phyloP scores from a whole-genome alignment of 2,113 vertebrate genomes.

The Erpornis zantholeuca region DNA sequence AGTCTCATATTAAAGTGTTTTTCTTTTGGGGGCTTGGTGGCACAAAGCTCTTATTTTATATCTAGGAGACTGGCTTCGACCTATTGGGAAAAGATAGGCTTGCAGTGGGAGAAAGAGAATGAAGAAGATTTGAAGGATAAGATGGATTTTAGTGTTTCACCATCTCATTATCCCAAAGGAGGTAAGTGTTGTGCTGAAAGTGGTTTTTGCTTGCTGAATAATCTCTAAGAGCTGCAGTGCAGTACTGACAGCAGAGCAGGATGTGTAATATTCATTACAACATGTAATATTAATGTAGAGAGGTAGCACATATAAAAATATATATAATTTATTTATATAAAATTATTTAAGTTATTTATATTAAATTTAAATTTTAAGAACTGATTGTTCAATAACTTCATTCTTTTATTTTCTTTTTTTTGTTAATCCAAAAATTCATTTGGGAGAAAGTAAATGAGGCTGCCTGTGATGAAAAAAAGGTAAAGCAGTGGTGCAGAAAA shows the following conservation, averaged over 20 bases:
- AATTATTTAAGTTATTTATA: not conserved
- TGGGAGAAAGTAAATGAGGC: not conserved
- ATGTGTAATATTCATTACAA: not conserved
- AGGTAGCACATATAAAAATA: not conserved
- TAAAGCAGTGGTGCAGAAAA: not conserved
- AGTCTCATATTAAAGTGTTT: not conserved
- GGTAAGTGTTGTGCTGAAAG: slow-evolving; percentile 69
- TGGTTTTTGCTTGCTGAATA: not conserved
- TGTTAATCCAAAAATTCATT: not conserved
- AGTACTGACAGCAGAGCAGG: not conserved
- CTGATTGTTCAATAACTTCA: not conserved
- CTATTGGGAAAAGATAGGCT: slow-evolving; percentile 86
- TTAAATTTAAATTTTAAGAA: not conserved
- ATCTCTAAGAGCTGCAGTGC: not conserved
- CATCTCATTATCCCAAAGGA: slow-evolving; percentile 80
- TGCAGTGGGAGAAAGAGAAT: slow-evolving; percentile 95
- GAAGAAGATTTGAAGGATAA: slow-evolving; percentile 95
- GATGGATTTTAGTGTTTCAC: slow-evolving; percentile 83
- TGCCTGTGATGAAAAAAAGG: not conserved
- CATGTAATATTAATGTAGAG: not conserved
- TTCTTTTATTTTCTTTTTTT: not conserved
- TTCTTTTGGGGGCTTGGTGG: not conserved
- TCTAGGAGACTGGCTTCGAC: slow-evolving; percentile 78
- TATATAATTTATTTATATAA: not conserved
- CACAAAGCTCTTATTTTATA: not conserved